Evolutionary conservation across 1,140 invertebrate species (phyloP).

Genomic region (Bombus confusus): DNA sequence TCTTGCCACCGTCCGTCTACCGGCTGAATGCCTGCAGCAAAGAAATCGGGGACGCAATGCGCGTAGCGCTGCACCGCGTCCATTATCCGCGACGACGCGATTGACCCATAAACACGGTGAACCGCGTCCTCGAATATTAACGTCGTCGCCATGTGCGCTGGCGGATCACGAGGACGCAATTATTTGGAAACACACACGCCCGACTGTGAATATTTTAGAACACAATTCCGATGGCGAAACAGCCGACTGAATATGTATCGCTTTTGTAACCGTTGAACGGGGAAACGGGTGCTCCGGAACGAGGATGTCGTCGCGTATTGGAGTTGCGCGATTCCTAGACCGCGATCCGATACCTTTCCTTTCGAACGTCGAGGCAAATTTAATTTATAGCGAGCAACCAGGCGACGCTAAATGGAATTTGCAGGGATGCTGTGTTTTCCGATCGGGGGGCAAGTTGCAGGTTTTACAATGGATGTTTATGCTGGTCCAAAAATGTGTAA

Average conservation of each 20-base stretch:
- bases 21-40: too few species aligned
- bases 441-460: neutral
- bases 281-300: too few species aligned
- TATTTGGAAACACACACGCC: neutral
- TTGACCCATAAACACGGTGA: neutral
- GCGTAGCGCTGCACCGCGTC: neutral
- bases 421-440: neutral
- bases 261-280: neutral
- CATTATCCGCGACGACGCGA: neutral
- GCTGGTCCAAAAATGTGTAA: neutral
- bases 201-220: conserved; percentile 18
- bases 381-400: neutral
- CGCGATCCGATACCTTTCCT: too few species aligned
- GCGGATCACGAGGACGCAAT: neutral
- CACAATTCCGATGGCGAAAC: conserved; percentile 4
- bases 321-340: neutral
- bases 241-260: neutral
- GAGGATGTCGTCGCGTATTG: too few species aligned
- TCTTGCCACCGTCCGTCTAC: too few species aligned
- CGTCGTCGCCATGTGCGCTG: neutral
- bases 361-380: neutral
- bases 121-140: conserved; percentile 13
- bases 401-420: neutral
- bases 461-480: neutral
- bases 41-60: too few species aligned